These are phyloP conservation scores for Catalaphyllia jardinei DNA, from an alignment of 64 coral and sea anemone genomes.

Conservation along the genomic window DNA sequence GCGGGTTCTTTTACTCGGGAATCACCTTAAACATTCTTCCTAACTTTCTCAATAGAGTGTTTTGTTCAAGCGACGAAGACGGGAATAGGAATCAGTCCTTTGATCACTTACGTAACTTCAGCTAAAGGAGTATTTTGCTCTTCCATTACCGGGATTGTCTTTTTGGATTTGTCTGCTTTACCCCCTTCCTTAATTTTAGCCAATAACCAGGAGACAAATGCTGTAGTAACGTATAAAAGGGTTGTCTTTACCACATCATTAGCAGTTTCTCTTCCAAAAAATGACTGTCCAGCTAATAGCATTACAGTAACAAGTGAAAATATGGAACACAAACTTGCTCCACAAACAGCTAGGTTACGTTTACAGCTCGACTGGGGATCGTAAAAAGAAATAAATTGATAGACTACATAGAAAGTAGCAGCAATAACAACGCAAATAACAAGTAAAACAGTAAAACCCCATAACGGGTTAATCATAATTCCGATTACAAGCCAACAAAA, in stretches of 20 bases:
- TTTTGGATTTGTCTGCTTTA: not conserved
- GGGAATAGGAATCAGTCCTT: no score
- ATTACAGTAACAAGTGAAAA: not conserved
- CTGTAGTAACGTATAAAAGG: not conserved
- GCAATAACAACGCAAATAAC: not conserved
- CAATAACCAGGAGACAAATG: not conserved
- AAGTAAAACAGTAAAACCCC: slow-evolving; percentile 22
- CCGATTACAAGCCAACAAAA: slow-evolving; percentile 25
- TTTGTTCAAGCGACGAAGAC: no score
- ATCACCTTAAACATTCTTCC: no score
- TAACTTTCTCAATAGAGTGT: no score
- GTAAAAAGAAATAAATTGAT: not conserved
- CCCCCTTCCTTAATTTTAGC: not conserved
- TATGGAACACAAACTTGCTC: not conserved
- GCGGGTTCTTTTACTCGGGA: no score
- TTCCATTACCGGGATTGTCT: not conserved
- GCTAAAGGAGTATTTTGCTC: not conserved
- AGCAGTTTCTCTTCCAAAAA: slow-evolving; percentile 14
- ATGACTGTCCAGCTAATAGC: slow-evolving; percentile 1
- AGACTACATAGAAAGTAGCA: not conserved
- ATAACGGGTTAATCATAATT: slow-evolving; percentile 21
- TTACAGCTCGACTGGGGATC: no score
- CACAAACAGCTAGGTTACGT: not conserved
- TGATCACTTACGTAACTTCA: not conserved
- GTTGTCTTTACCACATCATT: not conserved